A percentile compares a stretch with the other conserved stretches of the same genome.
These are phyloP conservation scores for Malurus alboscapulatus DNA, from an alignment of 2,113 vertebrate genomes.

Conservation along the genomic window DNA sequence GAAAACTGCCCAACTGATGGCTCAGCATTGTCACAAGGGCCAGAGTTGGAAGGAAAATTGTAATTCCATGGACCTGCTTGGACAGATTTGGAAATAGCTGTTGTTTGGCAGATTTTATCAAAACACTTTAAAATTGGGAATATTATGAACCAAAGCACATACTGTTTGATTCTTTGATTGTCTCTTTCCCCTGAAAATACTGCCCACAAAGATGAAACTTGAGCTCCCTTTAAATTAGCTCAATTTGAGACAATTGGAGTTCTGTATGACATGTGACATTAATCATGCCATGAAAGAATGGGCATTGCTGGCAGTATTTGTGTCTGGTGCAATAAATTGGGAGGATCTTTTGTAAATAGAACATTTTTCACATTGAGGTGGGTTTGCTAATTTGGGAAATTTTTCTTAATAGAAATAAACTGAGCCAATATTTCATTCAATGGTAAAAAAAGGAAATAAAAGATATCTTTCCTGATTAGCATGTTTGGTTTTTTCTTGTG, in stretches of 20 bases:
- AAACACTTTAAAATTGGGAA: neutral
- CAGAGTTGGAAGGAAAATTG: neutral
- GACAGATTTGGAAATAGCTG: neutral
- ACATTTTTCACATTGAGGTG: neutral
- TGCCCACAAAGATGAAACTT: neutral
- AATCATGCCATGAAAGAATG: neutral
- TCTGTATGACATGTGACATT: neutral
- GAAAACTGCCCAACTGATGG: neutral
- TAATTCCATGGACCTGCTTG: neutral
- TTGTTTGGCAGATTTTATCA: neutral
- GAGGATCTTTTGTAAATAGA: neutral
- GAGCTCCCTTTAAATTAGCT: neutral
- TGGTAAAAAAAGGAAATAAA: constrained; percentile 14
- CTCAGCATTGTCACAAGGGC: neutral
- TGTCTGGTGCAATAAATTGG: neutral
- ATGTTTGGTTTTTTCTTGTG: neutral
- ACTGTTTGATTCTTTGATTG: neutral
- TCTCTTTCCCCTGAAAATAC: neutral
- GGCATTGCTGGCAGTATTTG: neutral
- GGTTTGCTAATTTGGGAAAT: neutral
- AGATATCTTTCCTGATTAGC: neutral
- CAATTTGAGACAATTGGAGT: neutral
- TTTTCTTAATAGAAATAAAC: neutral
- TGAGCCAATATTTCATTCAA: neutral
- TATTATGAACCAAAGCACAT: neutral